Evolutionary conservation across 2,888 invertebrate genomes (phyloP).

Genomic region (Bugulina stolonifera): DNA sequence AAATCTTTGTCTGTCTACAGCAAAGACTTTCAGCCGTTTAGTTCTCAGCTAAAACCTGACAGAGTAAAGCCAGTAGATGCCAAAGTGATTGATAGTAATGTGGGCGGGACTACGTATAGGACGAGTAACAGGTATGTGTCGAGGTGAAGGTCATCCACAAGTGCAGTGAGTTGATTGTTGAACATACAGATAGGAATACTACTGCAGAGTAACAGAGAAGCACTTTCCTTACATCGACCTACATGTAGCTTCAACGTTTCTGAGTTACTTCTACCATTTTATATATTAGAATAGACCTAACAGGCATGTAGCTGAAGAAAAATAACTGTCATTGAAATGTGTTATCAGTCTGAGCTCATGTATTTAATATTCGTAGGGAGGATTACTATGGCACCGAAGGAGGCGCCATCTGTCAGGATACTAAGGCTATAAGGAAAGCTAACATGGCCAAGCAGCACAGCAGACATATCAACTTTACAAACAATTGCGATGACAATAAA

Average conservation of each 20-base stretch:
- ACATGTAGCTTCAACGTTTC: no score
- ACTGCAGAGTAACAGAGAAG: no score
- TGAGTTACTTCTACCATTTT: no score
- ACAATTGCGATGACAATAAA: constrained; percentile 29
- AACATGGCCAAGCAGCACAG: constrained; percentile 35
- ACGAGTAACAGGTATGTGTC: neutral
- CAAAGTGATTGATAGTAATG: neutral
- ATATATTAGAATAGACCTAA: no score
- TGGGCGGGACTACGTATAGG: constrained; percentile 1
- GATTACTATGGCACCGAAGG: constrained; percentile 20
- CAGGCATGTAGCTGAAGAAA: no score
- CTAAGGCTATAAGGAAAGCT: constrained; percentile 33
- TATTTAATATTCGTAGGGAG: neutral
- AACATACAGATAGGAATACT: no score
- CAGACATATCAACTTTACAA: constrained; percentile 36
- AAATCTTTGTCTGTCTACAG: constrained; percentile 36
- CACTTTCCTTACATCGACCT: no score
- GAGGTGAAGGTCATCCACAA: no score
- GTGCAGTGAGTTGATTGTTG: no score
- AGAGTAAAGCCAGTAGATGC: constrained; percentile 10
- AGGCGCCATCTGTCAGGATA: constrained; percentile 27
- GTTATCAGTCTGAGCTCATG: neutral
- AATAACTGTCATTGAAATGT: no score
- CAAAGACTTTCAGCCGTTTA: constrained; percentile 35
- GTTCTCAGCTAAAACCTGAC: neutral